Evolutionary conservation across 2,113 vertebrate species (phyloP).

Genomic region (Oncorhynchus mykiss): DNA sequence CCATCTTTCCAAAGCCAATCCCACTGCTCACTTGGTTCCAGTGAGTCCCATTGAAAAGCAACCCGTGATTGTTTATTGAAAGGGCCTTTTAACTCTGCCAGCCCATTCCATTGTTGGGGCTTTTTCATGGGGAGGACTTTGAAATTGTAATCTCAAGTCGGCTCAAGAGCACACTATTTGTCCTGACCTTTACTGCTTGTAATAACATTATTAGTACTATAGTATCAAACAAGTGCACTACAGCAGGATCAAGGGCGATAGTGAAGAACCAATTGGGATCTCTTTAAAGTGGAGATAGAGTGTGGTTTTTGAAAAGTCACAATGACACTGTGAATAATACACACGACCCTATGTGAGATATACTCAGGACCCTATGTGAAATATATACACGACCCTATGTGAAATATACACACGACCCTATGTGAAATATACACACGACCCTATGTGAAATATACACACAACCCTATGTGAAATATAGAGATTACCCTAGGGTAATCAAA

Average conservation of each 20-base stretch:
- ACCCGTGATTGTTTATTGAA: constrained; percentile 75
- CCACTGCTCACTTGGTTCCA: constrained; percentile 59
- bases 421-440: too few relatives aligned
- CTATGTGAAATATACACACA: too few relatives aligned
- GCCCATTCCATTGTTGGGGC: constrained; percentile 63
- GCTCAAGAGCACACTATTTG: constrained; percentile 77
- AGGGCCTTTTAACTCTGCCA: constrained; percentile 72
- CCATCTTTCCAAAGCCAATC: constrained; percentile 65
- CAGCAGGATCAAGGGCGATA: constrained; percentile 44
- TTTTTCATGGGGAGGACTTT: constrained; percentile 76
- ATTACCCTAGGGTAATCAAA: too few relatives aligned
- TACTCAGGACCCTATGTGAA: too few relatives aligned
- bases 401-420: too few relatives aligned
- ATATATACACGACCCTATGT: too few relatives aligned
- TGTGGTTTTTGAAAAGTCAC: too few relatives aligned
- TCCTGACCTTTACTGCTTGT: constrained; percentile 73
- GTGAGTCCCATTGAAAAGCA: constrained; percentile 60
- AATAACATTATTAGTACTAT: constrained; percentile 74
- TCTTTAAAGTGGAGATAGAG: neutral
- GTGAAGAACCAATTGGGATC: neutral
- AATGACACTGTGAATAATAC: too few relatives aligned
- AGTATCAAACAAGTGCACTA: constrained; percentile 47
- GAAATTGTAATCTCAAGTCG: constrained; percentile 78
- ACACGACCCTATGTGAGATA: too few relatives aligned
- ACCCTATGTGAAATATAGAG: too few relatives aligned